Evolutionary conservation across 2,797 vertebrate genomes (phyloP).

Genomic region (Pantherophis vulpinus): DNA sequence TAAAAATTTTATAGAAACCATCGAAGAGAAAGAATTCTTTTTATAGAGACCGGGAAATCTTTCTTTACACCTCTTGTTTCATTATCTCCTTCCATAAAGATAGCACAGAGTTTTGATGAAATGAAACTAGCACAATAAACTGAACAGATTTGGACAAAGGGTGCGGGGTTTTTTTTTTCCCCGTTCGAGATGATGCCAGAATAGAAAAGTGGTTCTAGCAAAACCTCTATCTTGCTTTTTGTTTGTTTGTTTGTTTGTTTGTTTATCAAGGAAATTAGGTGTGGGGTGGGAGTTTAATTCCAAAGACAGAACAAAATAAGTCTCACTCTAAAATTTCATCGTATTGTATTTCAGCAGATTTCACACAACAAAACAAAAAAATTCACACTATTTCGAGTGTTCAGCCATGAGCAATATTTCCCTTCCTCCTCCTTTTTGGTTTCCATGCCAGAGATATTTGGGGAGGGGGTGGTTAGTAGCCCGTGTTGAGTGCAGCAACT

Average conservation of each 20-base stretch:
- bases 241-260: no score
- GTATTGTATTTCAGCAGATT: not conserved
- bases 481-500: not conserved
- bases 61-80: constrained; percentile 1
- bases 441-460: not conserved
- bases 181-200: not conserved
- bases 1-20: constrained; percentile 50
- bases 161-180: not conserved
- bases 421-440: not conserved
- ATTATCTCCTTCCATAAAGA: constrained; percentile 16
- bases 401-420: not conserved
- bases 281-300: not conserved
- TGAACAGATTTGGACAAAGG: not conserved
- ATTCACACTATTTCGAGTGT: not conserved
- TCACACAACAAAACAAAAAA: not conserved
- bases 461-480: not conserved
- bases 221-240: not conserved
- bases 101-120: constrained; percentile 8
- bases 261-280: no score
- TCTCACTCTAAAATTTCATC: not conserved
- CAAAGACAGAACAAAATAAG: not conserved
- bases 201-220: not conserved
- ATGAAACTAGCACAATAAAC: not conserved
- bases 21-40: constrained; percentile 53
- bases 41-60: constrained; percentile 14